phyloP scores from a whole-genome alignment of 2,888 invertebrate species.

The Acrobasis consociella region DNA sequence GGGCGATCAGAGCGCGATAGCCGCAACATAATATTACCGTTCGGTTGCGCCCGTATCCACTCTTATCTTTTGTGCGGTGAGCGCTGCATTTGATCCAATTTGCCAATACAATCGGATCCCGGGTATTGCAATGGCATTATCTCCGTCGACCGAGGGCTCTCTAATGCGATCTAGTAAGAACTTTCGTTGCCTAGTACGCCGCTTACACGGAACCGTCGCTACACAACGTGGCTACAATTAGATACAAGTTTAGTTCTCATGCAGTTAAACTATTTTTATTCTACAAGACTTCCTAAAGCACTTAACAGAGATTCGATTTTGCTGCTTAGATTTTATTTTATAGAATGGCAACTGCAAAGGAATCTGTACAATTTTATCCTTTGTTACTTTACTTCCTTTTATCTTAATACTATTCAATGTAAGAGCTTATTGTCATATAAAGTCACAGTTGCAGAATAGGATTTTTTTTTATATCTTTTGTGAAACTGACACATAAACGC shows the following conservation, averaged over 20 bases:
- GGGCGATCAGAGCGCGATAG: slow-evolving; percentile 55
- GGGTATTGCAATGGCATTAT: slow-evolving; percentile 81
- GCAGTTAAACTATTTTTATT: slow-evolving; percentile 18
- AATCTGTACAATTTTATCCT: background rate
- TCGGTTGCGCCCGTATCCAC: slow-evolving; percentile 60
- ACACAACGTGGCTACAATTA: slow-evolving; percentile 21
- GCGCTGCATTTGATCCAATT: slow-evolving; percentile 83
- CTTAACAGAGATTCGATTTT: slow-evolving; percentile 13
- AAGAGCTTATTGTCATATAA: background rate
- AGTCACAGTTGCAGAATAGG: background rate
- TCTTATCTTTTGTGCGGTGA: slow-evolving; percentile 79
- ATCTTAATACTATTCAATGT: background rate
- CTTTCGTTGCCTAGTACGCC: slow-evolving; percentile 49
- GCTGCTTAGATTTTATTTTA: slow-evolving; percentile 19
- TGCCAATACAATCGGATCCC: slow-evolving; percentile 81
- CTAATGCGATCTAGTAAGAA: slow-evolving; percentile 72
- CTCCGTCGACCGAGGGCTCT: slow-evolving; percentile 57
- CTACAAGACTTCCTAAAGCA: slow-evolving; percentile 18
- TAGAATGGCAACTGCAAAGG: slow-evolving; percentile 9
- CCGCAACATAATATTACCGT: slow-evolving; percentile 68
- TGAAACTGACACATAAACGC: too few relatives aligned
- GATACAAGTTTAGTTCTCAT: slow-evolving; percentile 19
- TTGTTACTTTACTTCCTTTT: background rate
- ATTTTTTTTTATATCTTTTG: too few relatives aligned
- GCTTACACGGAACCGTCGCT: slow-evolving; percentile 19